phyloP scores from a whole-genome alignment of 2,888 invertebrate species.

The Caenorhabditis japonica region DNA sequence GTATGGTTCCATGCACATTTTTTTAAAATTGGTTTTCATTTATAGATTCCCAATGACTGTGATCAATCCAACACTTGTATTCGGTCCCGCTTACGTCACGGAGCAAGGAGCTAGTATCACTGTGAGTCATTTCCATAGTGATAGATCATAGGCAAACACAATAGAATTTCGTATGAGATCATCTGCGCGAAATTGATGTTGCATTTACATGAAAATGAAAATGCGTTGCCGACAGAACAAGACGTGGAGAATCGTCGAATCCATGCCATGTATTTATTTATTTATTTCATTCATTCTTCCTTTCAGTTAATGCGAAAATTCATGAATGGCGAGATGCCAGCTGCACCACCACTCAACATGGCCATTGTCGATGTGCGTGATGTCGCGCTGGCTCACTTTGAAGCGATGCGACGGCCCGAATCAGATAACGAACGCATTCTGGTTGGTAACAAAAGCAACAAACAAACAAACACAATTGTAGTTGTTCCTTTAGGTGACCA shows the following conservation, averaged over 20 bases:
- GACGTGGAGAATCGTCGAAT: constrained; percentile 8
- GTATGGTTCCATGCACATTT: constrained; percentile 7
- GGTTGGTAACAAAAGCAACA: constrained; percentile 16
- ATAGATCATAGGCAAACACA: constrained; percentile 2
- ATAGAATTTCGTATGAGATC: constrained; percentile 21
- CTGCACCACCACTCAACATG: constrained; percentile 78
- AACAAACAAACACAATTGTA: no score
- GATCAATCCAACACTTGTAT: constrained; percentile 80
- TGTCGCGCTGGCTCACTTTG: constrained; percentile 80
- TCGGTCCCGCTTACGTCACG: constrained; percentile 79
- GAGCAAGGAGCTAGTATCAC: constrained; percentile 74
- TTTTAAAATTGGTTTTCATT: background rate
- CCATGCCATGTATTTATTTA: background rate
- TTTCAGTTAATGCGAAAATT: constrained; percentile 72
- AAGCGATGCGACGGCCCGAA: constrained; percentile 79
- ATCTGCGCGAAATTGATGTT: constrained; percentile 50
- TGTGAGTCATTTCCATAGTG: constrained; percentile 49
- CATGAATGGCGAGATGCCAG: constrained; percentile 73
- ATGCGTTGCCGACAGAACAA: constrained; percentile 12
- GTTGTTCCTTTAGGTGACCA: constrained; percentile 55
- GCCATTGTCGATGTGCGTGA: constrained; percentile 80
- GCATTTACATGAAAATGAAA: constrained; percentile 46
- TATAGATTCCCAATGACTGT: constrained; percentile 79
- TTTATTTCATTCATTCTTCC: no score
- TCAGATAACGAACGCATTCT: constrained; percentile 79